Conservation (phyloP, 2,797 vertebrate genomes). For the Cynopterus sphinx region DNA sequence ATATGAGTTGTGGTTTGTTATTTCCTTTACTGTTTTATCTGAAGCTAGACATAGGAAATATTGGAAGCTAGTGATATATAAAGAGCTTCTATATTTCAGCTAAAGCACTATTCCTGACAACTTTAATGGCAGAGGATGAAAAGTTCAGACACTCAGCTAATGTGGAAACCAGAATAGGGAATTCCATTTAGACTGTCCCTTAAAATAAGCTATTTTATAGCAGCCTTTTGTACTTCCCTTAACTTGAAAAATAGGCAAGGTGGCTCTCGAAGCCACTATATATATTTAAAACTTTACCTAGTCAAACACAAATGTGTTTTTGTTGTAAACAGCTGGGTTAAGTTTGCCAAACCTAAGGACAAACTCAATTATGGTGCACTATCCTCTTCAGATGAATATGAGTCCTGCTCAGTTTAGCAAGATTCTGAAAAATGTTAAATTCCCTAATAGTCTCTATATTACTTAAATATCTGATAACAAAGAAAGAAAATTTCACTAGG, state of each 20-base stretch:
- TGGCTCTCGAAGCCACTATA: background rate
- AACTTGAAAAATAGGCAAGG: background rate
- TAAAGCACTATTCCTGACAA: background rate
- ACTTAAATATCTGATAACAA: background rate
- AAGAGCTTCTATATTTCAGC: background rate
- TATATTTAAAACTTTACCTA: background rate
- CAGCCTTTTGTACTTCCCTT: background rate
- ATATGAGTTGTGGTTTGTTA: background rate
- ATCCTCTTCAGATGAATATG: background rate
- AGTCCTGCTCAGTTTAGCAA: background rate
- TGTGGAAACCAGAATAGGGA: background rate
- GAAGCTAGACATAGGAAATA: background rate
- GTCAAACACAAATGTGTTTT: background rate
- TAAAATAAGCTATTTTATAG: background rate
- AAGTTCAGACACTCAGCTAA: background rate
- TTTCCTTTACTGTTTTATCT: background rate
- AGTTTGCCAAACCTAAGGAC: background rate
- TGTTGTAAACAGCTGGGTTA: background rate
- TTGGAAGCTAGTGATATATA: background rate
- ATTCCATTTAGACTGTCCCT: background rate
- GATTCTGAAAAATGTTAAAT: background rate
- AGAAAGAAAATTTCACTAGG: background rate
- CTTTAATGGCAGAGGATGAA: background rate
- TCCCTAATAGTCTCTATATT: background rate
- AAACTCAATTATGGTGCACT: background rate